These are phyloP conservation scores for Parelbella ahira DNA, from an alignment of 2,888 invertebrate species.

Conservation along the genomic window DNA sequence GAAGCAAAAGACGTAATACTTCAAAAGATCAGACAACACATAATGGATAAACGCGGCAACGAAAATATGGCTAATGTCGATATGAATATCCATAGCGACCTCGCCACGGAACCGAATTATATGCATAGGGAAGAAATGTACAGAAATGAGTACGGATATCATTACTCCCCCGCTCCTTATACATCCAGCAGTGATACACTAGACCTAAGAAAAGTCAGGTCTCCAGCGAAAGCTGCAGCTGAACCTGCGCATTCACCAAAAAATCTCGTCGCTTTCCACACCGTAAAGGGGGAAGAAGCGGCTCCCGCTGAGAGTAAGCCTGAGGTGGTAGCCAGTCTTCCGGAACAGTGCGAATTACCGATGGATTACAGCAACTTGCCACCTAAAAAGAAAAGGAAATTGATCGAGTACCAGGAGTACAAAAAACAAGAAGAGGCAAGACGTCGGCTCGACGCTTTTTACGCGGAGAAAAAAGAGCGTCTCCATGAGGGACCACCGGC, in stretches of 20 bases:
- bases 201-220: constrained; percentile 69
- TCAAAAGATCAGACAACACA: constrained; percentile 76
- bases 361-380: constrained; percentile 77
- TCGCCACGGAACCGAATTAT: constrained; percentile 48
- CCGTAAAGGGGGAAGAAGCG: constrained; percentile 42
- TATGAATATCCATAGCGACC: constrained; percentile 41
- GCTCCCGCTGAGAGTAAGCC: constrained; percentile 52
- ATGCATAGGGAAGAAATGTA: constrained; percentile 57
- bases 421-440: constrained; percentile 76
- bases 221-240: constrained; percentile 51
- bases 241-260: constrained; percentile 44
- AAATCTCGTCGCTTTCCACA: constrained; percentile 41
- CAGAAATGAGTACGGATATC: constrained; percentile 51
- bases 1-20: constrained; percentile 74
- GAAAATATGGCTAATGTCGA: constrained; percentile 44
- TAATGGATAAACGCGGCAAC: constrained; percentile 73
- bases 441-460: constrained; percentile 64
- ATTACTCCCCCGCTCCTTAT: constrained; percentile 47
- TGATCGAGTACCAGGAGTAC: constrained; percentile 76
- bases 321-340: constrained; percentile 50
- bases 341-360: constrained; percentile 71
- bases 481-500: constrained; percentile 50
- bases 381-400: constrained; percentile 77
- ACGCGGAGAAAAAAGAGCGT: constrained; percentile 57
- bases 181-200: constrained; percentile 56